Percentiles rank a stretch among this genome's conserved stretches.
Evolutionary conservation across 2,113 vertebrate genomes (phyloP).

Genomic region (Lepidothrix coronata): DNA sequence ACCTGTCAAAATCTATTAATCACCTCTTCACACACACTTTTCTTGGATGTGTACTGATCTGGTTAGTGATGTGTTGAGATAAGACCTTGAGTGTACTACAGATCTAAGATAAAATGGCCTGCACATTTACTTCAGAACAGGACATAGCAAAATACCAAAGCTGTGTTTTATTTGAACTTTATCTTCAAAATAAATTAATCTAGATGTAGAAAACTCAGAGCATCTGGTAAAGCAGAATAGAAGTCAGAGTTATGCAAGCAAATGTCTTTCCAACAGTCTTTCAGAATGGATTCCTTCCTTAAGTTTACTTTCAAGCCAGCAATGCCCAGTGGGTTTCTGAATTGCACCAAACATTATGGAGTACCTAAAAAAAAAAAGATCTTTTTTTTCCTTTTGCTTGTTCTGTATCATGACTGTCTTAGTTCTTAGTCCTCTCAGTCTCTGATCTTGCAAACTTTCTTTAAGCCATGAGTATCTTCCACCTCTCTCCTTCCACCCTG

Average conservation of each 20-base stretch:
- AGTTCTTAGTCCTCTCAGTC: neutral
- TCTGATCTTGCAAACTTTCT: neutral
- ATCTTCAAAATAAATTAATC: neutral
- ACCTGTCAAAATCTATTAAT: neutral
- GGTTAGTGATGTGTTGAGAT: neutral
- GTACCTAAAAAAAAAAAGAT: neutral
- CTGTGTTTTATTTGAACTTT: neutral
- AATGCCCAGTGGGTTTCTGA: neutral
- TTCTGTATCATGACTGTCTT: neutral
- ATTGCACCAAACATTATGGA: neutral
- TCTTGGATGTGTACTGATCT: neutral
- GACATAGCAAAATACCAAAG: neutral
- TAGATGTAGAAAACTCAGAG: neutral
- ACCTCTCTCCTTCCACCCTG: neutral
- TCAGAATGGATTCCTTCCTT: neutral
- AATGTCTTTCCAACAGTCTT: neutral
- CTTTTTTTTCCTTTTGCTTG: fast-evolving
- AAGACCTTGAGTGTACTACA: neutral
- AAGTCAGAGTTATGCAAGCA: neutral
- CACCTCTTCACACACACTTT: neutral
- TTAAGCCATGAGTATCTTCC: neutral
- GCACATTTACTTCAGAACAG: neutral
- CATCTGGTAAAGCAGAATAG: neutral
- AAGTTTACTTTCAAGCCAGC: neutral
- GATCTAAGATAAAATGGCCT: neutral